These are phyloP conservation scores for Drepana falcataria DNA, from an alignment of 2,888 invertebrate species.

Conservation along the genomic window DNA sequence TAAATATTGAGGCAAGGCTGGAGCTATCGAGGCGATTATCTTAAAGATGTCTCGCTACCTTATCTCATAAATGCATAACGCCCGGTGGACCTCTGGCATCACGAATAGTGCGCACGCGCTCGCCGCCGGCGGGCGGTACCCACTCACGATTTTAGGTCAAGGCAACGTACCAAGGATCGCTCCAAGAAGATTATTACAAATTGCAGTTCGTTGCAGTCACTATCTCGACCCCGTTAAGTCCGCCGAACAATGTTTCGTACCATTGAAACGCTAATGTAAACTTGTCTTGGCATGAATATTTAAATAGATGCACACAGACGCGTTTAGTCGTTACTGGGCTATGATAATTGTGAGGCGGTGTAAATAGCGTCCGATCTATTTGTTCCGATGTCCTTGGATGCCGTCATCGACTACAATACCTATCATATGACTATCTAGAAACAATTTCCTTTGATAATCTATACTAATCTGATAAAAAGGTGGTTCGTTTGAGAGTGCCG, in stretches of 20 bases:
- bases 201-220: constrained; percentile 30
- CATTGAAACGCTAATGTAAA: constrained; percentile 22
- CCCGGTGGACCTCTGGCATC: constrained; percentile 40
- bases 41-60: background rate
- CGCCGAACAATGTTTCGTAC: constrained; percentile 19
- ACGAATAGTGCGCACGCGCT: constrained; percentile 41
- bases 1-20: background rate
- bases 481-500: too few relatives aligned
- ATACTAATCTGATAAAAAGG: too few relatives aligned
- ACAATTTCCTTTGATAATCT: background rate
- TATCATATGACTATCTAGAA: background rate
- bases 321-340: constrained; percentile 4
- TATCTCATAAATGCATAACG: constrained; percentile 11
- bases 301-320: constrained; percentile 1
- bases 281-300: constrained; percentile 9
- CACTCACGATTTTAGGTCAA: constrained; percentile 69
- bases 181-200: constrained; percentile 54
- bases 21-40: background rate
- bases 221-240: constrained; percentile 18
- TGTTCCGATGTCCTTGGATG: background rate
- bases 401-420: background rate
- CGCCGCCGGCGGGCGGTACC: constrained; percentile 29
- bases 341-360: constrained; percentile 4
- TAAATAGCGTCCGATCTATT: constrained; percentile 3
- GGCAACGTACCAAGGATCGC: constrained; percentile 59